phyloP scores from a whole-genome alignment of 1,140 invertebrate species.

The Zaprionus ornatus region DNA sequence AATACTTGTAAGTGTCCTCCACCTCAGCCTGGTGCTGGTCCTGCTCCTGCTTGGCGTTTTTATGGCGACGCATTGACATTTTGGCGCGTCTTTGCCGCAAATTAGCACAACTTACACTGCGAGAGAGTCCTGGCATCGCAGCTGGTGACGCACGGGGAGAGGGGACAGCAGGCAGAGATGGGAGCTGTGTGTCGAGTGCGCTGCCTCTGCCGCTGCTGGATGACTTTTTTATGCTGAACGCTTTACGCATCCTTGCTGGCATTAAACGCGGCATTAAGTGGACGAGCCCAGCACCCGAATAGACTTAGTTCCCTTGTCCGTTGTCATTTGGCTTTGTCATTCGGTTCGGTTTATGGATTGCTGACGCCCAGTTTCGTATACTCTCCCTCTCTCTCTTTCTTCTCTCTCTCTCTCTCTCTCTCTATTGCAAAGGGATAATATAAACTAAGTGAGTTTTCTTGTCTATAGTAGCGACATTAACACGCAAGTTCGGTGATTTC shows the following conservation, averaged over 20 bases:
- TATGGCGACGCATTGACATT: conserved; percentile 71
- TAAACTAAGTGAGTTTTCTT: conserved; percentile 66
- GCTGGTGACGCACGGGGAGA: no score
- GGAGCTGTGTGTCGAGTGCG: conserved; percentile 28
- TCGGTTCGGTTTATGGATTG: conserved; percentile 41
- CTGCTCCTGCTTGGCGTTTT: conserved; percentile 39
- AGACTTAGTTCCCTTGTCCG: conserved; percentile 24
- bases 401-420: no score
- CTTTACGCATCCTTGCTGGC: conserved; percentile 61
- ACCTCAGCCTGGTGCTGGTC: neutral
- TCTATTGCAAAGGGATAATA: conserved; percentile 56
- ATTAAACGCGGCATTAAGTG: conserved; percentile 67
- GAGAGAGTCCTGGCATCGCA: neutral
- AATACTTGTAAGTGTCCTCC: conserved; percentile 53
- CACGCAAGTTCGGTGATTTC: neutral
- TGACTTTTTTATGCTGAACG: conserved; percentile 69
- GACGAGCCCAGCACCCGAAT: conserved; percentile 19
- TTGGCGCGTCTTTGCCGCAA: conserved; percentile 61
- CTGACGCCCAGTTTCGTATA: conserved; percentile 13
- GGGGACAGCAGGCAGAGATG: no score
- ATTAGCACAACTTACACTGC: conserved; percentile 45
- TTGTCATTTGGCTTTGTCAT: conserved; percentile 46
- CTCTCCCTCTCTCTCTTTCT: neutral
- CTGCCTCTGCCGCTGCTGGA: conserved; percentile 10
- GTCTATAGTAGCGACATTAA: conserved; percentile 19